These are phyloP conservation scores for Stenopsyche tienmushanensis DNA, from an alignment of 1,140 invertebrate species.

Conservation along the genomic window DNA sequence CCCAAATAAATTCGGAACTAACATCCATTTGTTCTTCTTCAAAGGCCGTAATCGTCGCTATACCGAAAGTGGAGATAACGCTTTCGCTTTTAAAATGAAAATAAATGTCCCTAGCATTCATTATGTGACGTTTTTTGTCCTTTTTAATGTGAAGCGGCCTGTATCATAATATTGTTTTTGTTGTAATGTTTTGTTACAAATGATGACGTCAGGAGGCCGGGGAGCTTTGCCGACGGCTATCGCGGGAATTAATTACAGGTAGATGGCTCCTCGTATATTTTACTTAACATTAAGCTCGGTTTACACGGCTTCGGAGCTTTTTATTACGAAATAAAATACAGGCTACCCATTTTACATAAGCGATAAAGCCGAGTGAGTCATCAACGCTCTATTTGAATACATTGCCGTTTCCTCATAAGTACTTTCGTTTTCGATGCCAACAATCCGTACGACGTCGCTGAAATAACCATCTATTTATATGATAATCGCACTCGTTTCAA, in stretches of 20 bases:
- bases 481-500: no score
- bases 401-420: background rate
- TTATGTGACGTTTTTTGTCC: background rate
- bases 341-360: background rate
- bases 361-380: background rate
- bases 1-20: no score
- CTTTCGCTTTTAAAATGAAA: background rate
- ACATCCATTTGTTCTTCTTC: background rate
- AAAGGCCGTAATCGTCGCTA: background rate
- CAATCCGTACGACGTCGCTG: no score
- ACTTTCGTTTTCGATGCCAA: no score
- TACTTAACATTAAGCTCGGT: background rate
- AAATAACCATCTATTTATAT: no score
- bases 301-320: no score
- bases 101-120: background rate
- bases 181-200: slow-evolving; percentile 6
- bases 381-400: background rate
- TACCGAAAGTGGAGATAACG: background rate
- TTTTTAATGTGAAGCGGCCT: background rate
- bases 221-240: slow-evolving; percentile 1
- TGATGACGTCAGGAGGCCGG: background rate
- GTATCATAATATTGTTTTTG: slow-evolving; percentile 13
- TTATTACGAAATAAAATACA: background rate
- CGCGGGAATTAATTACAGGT: slow-evolving; percentile 22
- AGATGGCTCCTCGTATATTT: background rate